These are phyloP conservation scores for Myripristis murdjan DNA, from an alignment of 2,797 vertebrate species.

Conservation along the genomic window DNA sequence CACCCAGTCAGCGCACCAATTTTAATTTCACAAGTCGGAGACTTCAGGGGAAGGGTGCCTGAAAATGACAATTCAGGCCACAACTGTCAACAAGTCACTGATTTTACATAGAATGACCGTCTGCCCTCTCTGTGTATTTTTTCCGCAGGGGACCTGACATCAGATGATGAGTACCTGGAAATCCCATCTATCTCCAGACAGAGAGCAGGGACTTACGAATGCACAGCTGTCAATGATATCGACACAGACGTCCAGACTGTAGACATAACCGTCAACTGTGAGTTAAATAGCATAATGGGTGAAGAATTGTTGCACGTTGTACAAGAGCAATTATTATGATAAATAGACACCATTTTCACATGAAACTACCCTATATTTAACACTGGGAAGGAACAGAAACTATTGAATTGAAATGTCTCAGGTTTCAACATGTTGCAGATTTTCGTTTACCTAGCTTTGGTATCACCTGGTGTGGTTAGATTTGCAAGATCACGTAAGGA, in stretches of 20 bases:
- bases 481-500: too few relatives aligned
- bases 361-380: too few relatives aligned
- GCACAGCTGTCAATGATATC: constrained; percentile 87
- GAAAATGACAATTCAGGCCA: constrained; percentile 22
- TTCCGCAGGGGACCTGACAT: constrained; percentile 76
- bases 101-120: constrained; percentile 49
- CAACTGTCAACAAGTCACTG: constrained; percentile 48
- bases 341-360: too few relatives aligned
- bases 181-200: constrained; percentile 85
- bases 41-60: background rate
- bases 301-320: too few relatives aligned
- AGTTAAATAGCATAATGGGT: constrained; percentile 47
- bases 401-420: too few relatives aligned
- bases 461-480: too few relatives aligned
- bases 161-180: constrained; percentile 86
- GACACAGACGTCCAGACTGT: constrained; percentile 83
- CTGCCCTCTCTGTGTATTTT: constrained; percentile 33
- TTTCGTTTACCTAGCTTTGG: too few relatives aligned
- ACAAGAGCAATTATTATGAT: too few relatives aligned
- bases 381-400: too few relatives aligned
- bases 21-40: background rate
- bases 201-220: constrained; percentile 85
- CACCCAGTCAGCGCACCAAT: background rate
- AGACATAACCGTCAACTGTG: constrained; percentile 87
- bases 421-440: too few relatives aligned